Evolutionary conservation across 2,797 vertebrate species (phyloP).

Genomic region (Sebastes dallii): DNA sequence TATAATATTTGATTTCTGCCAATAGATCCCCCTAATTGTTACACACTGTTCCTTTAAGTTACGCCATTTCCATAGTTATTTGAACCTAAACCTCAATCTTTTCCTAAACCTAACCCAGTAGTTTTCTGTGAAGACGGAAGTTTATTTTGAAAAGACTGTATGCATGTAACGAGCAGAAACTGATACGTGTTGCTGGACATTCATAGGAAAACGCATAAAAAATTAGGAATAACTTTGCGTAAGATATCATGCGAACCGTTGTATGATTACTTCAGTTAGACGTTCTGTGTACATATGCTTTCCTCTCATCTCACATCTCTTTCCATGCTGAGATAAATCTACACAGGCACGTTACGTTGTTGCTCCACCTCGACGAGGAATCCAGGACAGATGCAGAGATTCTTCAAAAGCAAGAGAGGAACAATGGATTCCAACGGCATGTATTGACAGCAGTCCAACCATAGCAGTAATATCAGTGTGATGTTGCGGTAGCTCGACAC

Average conservation of each 20-base stretch:
- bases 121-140: too few species aligned
- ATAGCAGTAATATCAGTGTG: conserved; percentile 15
- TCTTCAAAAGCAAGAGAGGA: conserved; percentile 17
- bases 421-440: conserved; percentile 18
- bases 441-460: not conserved
- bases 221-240: accelerated
- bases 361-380: conserved; percentile 30
- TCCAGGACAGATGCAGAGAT: conserved; percentile 34
- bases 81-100: accelerated
- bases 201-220: accelerated
- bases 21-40: too few species aligned
- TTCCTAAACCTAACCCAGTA: too few species aligned
- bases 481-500: not conserved
- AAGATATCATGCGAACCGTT: too few species aligned
- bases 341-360: not conserved
- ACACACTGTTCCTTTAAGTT: accelerated
- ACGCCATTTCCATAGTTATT: accelerated
- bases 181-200: too few species aligned
- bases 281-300: accelerated
- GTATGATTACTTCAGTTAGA: not conserved
- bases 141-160: too few species aligned
- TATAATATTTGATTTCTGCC: too few species aligned
- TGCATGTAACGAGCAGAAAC: too few species aligned
- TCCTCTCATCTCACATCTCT: not conserved
- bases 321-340: not conserved